phyloP scores from a whole-genome alignment of 2,113 vertebrate species.

The Acanthochromis polyacanthus region DNA sequence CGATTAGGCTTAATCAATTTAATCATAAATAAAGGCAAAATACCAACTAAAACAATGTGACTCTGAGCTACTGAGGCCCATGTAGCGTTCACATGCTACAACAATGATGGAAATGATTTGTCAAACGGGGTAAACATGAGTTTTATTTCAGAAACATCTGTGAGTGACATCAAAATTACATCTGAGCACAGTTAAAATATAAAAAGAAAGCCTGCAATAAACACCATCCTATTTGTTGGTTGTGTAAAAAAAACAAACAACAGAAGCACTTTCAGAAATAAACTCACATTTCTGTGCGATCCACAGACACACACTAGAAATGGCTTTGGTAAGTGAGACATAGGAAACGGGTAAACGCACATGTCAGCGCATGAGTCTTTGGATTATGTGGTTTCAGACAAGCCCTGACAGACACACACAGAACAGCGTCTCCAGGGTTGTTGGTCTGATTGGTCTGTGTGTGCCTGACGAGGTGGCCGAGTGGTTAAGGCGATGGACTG shows the following conservation, averaged over 20 bases:
- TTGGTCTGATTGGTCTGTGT: fast-evolving
- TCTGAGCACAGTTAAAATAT: background rate
- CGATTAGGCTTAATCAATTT: too few species aligned
- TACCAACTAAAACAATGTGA: too few species aligned
- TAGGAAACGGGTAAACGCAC: background rate
- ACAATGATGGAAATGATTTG: background rate
- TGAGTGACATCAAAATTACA: background rate
- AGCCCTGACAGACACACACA: background rate
- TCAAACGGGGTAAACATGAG: background rate
- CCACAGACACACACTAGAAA: background rate
- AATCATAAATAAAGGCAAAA: too few species aligned
- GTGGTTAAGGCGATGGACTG: slow-evolving; percentile 86
- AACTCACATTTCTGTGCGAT: background rate
- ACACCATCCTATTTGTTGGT: background rate
- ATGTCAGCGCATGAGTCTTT: background rate
- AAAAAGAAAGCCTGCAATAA: slow-evolving; percentile 19
- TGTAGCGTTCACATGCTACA: background rate
- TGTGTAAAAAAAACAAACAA: slow-evolving; percentile 32
- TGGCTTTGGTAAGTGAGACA: background rate
- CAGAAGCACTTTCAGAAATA: background rate
- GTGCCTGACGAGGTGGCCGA: slow-evolving; percentile 78
- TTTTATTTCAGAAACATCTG: background rate
- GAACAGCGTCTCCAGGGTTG: fast-evolving
- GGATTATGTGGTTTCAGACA: too few species aligned
- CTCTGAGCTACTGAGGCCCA: too few species aligned